Conservation (phyloP, 2,797 vertebrate species). For the Scyliorhinus canicula region DNA sequence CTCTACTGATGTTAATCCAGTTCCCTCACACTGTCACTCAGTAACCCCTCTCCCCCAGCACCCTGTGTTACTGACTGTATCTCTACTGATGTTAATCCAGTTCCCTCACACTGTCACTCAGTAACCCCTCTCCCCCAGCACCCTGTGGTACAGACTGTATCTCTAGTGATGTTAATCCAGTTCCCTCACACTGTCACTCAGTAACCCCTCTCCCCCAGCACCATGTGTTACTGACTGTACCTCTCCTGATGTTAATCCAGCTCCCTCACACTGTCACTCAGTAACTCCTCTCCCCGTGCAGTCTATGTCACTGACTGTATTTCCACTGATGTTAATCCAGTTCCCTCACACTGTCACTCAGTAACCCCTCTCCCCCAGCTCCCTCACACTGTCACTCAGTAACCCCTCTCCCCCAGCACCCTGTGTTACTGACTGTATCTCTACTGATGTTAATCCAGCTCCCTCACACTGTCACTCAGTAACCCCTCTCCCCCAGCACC, state of each 20-base stretch:
- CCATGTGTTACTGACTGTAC: neutral
- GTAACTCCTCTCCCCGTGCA: neutral
- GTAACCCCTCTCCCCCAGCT: neutral
- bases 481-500: too few relatives aligned
- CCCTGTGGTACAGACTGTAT: neutral
- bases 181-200: neutral
- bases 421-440: too few relatives aligned
- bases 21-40: neutral
- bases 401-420: too few relatives aligned
- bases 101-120: neutral
- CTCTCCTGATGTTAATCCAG: neutral
- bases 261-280: neutral
- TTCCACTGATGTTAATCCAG: neutral
- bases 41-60: neutral
- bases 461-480: too few relatives aligned
- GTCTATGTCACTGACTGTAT: neutral
- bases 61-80: neutral
- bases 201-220: neutral
- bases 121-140: neutral
- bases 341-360: neutral
- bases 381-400: too few relatives aligned
- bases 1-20: neutral
- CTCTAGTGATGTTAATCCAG: neutral
- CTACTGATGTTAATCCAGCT: too few relatives aligned
- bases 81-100: neutral